Conservation (phyloP, 1,140 invertebrate species). For the Oncopeltus fasciatus region DNA sequence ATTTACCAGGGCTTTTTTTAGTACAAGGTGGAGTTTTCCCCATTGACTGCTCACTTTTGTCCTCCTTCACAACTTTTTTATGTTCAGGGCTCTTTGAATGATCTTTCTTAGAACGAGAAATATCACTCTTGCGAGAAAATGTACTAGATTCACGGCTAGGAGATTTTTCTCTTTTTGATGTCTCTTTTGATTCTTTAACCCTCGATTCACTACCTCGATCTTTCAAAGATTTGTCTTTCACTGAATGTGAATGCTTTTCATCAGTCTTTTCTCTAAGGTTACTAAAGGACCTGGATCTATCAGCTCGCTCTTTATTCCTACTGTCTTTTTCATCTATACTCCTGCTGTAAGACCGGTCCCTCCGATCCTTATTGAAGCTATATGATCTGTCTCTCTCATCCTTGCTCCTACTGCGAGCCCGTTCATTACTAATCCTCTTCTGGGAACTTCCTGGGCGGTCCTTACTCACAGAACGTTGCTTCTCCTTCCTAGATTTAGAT, state of each 20-base stretch:
- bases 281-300: not conserved
- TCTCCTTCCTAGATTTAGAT: slow-evolving; percentile 6
- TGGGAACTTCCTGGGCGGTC: not conserved
- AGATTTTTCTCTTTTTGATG: not conserved
- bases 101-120: not conserved
- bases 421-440: not conserved
- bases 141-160: not conserved
- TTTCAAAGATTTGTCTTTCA: slow-evolving; percentile 2
- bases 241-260: not conserved
- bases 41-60: not conserved
- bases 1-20: not conserved
- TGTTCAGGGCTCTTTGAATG: not conserved
- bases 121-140: not conserved
- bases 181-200: not conserved
- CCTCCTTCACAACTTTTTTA: not conserved
- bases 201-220: not conserved
- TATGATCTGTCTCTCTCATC: not conserved
- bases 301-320: not conserved
- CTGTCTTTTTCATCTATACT: slow-evolving; percentile 3
- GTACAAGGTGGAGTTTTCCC: slow-evolving; percentile 1
- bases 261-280: slow-evolving; percentile 1
- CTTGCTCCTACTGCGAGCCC: slow-evolving; percentile 7
- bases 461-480: not conserved
- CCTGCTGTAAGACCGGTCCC: not conserved
- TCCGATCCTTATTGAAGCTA: not conserved